Evolutionary conservation across 2,888 invertebrate species (phyloP).

Genomic region (Eupelmus urozonus): DNA sequence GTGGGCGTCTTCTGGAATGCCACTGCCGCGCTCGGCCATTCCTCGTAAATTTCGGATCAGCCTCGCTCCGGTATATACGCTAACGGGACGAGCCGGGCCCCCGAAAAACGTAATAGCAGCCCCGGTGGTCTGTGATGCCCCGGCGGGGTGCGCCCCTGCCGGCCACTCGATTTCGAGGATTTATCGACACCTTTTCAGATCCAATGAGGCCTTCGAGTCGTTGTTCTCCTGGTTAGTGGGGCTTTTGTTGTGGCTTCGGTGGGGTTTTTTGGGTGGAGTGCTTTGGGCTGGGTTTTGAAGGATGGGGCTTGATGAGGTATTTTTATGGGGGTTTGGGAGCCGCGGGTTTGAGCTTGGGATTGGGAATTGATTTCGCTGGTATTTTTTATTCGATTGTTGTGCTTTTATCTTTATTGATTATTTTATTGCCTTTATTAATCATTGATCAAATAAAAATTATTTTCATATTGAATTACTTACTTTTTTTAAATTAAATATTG

Average conservation of each 20-base stretch:
- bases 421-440: too few relatives aligned
- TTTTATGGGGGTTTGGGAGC: conserved; percentile 7
- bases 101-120: conserved; percentile 41
- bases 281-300: background rate
- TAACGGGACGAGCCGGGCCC: conserved; percentile 21
- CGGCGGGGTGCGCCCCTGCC: conserved; percentile 8
- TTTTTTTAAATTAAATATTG: too few relatives aligned
- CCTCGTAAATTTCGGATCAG: conserved; percentile 11
- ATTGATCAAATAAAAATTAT: too few relatives aligned
- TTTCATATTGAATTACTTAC: too few relatives aligned
- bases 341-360: too few relatives aligned
- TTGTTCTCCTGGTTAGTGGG: too few relatives aligned
- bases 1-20: conserved; percentile 11
- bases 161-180: conserved; percentile 46
- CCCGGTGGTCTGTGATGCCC: conserved; percentile 39
- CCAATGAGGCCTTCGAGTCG: background rate
- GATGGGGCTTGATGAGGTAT: conserved; percentile 11
- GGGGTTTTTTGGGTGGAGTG: too few relatives aligned
- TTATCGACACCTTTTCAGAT: conserved; percentile 40
- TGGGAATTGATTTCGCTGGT: too few relatives aligned
- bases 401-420: too few relatives aligned
- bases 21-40: background rate
- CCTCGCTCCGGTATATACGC: too few relatives aligned
- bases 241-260: too few relatives aligned
- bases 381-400: too few relatives aligned